Evolutionary conservation across 2,113 vertebrate genomes (phyloP).

Genomic region (Ophthalmolycus amberensis): DNA sequence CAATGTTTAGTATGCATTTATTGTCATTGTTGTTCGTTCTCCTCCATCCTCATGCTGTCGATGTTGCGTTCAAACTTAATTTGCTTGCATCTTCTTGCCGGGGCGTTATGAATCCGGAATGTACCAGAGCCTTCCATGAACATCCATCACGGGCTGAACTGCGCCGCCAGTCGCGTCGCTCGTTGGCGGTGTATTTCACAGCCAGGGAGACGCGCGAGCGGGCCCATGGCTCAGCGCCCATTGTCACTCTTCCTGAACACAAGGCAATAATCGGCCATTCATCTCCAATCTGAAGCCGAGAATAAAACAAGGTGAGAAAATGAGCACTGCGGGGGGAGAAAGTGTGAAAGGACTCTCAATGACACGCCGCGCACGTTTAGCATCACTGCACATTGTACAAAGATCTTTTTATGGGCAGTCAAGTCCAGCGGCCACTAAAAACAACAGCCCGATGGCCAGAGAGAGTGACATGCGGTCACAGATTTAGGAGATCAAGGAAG

Average conservation of each 20-base stretch:
- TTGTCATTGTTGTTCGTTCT: constrained; percentile 1
- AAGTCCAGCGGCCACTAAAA: constrained; percentile 2
- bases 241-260: constrained; percentile 69
- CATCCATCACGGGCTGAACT: constrained; percentile 30
- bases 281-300: constrained; percentile 60
- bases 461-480: neutral
- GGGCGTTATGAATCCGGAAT: constrained; percentile 42
- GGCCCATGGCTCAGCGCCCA: constrained; percentile 47
- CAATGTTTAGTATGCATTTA: constrained; percentile 39
- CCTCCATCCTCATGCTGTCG: neutral
- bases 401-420: constrained; percentile 14
- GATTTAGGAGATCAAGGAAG: constrained; percentile 18
- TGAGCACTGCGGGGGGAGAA: constrained; percentile 45
- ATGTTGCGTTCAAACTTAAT: constrained; percentile 14
- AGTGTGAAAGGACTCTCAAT: constrained; percentile 67
- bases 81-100: constrained; percentile 37
- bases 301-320: constrained; percentile 76
- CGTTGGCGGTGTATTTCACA: constrained; percentile 50
- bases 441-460: neutral
- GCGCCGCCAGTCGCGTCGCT: constrained; percentile 25
- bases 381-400: constrained; percentile 27
- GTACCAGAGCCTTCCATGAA: constrained; percentile 33
- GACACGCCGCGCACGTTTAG: constrained; percentile 56
- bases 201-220: constrained; percentile 40
- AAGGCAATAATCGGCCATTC: constrained; percentile 64